Percentiles rank a stretch among this genome's conserved stretches.
Conservation (phyloP, 2,888 invertebrate species). For the Trachelus troglodyta region DNA sequence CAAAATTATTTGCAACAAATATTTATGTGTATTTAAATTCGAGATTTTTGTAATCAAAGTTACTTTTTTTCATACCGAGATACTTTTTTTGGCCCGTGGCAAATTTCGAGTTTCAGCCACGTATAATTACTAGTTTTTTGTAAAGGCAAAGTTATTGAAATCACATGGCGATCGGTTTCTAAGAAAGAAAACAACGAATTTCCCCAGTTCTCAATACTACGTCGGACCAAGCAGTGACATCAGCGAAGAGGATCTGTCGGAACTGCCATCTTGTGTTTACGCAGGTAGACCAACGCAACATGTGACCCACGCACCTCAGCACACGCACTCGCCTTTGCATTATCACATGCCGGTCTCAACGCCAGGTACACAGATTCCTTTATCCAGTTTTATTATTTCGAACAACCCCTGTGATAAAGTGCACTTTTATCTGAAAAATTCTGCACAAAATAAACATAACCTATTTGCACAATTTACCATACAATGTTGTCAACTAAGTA, state of each 20-base stretch:
- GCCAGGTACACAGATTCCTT: conserved; percentile 47
- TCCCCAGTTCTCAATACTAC: conserved; percentile 56
- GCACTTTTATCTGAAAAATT: background rate
- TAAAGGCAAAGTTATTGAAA: background rate
- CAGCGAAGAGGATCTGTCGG: conserved; percentile 75
- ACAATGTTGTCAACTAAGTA: background rate
- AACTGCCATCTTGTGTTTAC: conserved; percentile 86
- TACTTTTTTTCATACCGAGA: background rate
- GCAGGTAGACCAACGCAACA: conserved; percentile 71
- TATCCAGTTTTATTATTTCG: background rate
- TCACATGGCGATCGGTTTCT: background rate
- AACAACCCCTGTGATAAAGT: background rate
- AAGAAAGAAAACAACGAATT: background rate
- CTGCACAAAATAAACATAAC: background rate
- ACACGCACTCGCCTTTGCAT: conserved; percentile 58
- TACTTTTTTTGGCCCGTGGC: background rate
- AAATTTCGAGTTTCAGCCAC: background rate
- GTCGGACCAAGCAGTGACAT: conserved; percentile 65
- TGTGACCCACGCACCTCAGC: conserved; percentile 53
- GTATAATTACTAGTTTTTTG: background rate
- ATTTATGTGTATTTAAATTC: background rate
- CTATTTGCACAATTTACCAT: background rate
- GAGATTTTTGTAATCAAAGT: background rate
- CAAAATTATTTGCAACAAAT: background rate
- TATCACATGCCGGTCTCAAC: conserved; percentile 61